Evolutionary conservation across 1,140 invertebrate species (phyloP).

Genomic region (Saxidomus purpurata): DNA sequence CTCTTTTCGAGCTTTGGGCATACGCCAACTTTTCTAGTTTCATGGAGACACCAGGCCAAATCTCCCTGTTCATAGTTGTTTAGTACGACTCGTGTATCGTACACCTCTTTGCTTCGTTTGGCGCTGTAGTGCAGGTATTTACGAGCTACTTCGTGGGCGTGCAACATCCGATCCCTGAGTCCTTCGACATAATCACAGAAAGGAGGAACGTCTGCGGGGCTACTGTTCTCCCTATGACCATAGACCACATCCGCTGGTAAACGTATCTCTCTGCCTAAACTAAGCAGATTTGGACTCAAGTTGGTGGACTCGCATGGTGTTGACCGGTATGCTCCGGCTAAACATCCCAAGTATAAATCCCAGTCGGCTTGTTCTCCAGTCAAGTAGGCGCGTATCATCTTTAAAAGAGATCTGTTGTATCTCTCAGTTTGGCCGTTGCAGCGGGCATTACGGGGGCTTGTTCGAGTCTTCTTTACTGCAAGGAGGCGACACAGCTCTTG

Average conservation of each 20-base stretch:
- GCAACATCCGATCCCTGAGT: constrained; percentile 13
- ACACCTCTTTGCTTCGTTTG: constrained; percentile 23
- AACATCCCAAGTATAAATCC: constrained; percentile 34
- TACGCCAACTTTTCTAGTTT: not conserved
- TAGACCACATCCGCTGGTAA: constrained; percentile 24
- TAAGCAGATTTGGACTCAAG: constrained; percentile 17
- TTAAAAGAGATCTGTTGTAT: constrained; percentile 23
- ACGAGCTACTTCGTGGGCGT: not conserved
- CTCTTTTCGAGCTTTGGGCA: constrained; percentile 28
- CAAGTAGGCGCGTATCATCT: constrained; percentile 27
- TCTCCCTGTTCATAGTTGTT: constrained; percentile 5
- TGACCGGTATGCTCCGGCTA: constrained; percentile 40
- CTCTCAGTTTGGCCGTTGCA: constrained; percentile 46
- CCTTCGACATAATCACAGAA: constrained; percentile 8
- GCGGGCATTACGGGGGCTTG: constrained; percentile 13
- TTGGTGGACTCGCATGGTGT: constrained; percentile 30
- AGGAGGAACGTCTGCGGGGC: not conserved
- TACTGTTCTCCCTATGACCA: not conserved
- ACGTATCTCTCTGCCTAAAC: constrained; percentile 26
- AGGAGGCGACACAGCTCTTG: constrained; percentile 29
- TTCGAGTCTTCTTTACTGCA: constrained; percentile 30
- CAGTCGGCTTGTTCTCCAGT: constrained; percentile 38
- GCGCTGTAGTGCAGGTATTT: not conserved
- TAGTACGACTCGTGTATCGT: not conserved
- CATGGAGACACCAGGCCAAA: constrained; percentile 18